Base-by-base conservation (phyloP, 2,888 invertebrate genomes). In the Steinernema carpocapsae region DNA sequence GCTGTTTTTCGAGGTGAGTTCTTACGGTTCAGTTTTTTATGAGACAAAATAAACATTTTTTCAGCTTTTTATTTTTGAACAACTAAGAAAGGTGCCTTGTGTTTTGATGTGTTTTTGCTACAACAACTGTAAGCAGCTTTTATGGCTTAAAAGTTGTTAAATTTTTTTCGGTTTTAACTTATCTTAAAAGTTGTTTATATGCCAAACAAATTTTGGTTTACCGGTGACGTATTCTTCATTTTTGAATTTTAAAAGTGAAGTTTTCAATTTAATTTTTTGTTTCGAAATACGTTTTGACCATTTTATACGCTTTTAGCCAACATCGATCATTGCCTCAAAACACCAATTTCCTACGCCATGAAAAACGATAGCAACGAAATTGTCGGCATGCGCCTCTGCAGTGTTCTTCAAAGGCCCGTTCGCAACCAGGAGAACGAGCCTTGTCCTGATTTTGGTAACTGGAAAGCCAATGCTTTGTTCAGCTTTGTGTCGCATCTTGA, bases 1-100 rank as follows among this genome's bases (percentile, higher is more conserved):
- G 19, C 46, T 7, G 76, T 78, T 48, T 78, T 78, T 59, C 22
- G 24, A n/a, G 78, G 77, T 77, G 43, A 74, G 37, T 3, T 10
- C 4, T 37, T n/a, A n/a, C n/a, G n/a, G 70, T 24, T 6, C 4
- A 46, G 3, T 43, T 14, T 14, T 26, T 26, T 51, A 42, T 1
- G 17, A 14, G 0, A 6, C 22, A 6, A n/a, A n/a, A n/a, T n/a
- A n/a, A n/a, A n/a, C n/a, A n/a, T n/a, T n/a, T n/a, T n/a, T n/a
- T n/a, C n/a, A n/a, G n/a, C n/a, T n/a, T n/a, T n/a, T n/a, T n/a
- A n/a, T n/a, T n/a, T n/a, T n/a, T n/a, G n/a, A n/a, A n/a, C n/a
- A n/a, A n/a, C n/a, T n/a, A n/a, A n/a, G n/a, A n/a, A n/a, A n/a
- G n/a, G n/a, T n/a, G n/a, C n/a, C n/a, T n/a, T n/a, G n/a, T n/a